These are phyloP conservation scores for Nomada hirtipes DNA, from an alignment of 2,888 invertebrate species.

Conservation along the genomic window DNA sequence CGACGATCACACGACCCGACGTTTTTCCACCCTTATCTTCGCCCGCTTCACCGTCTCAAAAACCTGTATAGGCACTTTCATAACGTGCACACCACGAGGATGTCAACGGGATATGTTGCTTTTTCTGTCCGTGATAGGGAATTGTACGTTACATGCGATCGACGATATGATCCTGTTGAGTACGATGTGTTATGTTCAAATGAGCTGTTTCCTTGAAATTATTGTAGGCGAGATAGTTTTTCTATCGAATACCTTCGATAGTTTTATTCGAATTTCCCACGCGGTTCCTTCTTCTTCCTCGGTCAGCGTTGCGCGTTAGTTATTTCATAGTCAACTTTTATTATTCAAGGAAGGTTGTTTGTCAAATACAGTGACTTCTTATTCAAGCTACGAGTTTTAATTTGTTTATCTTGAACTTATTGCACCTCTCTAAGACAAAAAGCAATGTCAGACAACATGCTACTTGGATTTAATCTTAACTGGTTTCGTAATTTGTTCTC, in stretches of 20 bases:
- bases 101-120: slow-evolving; percentile 32
- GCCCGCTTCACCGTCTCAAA: slow-evolving; percentile 68
- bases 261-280: too few species aligned
- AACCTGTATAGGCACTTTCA: slow-evolving; percentile 69
- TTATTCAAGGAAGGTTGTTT: too few species aligned
- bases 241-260: too few species aligned
- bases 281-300: too few species aligned
- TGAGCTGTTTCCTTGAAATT: neutral
- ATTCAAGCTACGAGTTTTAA: neutral
- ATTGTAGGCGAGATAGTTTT: too few species aligned
- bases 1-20: slow-evolving; percentile 73
- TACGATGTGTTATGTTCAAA: too few species aligned
- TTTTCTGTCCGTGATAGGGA: neutral
- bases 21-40: slow-evolving; percentile 78
- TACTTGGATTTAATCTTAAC: neutral
- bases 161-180: neutral
- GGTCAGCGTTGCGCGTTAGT: too few species aligned
- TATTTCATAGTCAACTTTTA: too few species aligned
- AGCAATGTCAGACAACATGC: neutral
- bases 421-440: neutral
- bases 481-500: slow-evolving; percentile 57
- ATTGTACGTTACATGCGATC: neutral
- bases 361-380: too few species aligned
- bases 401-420: neutral
- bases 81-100: slow-evolving; percentile 50